phyloP scores from a whole-genome alignment of 2,888 invertebrate genomes.

The Oxycera nigricornis region DNA sequence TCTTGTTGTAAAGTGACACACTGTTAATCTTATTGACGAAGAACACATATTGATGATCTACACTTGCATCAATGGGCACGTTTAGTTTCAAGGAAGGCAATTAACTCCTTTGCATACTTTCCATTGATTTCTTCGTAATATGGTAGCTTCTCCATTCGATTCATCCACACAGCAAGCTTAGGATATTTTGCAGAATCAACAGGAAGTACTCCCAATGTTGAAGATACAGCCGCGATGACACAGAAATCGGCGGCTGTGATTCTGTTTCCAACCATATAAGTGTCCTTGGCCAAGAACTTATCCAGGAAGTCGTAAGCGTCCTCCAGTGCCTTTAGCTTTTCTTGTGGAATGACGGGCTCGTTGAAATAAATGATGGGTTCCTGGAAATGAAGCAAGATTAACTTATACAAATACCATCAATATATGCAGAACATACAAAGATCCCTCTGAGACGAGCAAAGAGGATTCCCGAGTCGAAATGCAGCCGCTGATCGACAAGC shows the following conservation, averaged over 20 bases:
- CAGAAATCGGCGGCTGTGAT: constrained; percentile 55
- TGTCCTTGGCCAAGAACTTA: constrained; percentile 46
- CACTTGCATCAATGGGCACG: no score
- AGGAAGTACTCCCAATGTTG: constrained; percentile 49
- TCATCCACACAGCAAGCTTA: constrained; percentile 53
- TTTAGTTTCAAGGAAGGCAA: no score
- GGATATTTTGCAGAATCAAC: constrained; percentile 52
- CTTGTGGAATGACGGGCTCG: not conserved
- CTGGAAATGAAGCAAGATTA: no score
- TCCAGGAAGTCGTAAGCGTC: constrained; percentile 49
- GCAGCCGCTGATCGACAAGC: constrained; percentile 57
- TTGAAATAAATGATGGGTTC: constrained; percentile 2
- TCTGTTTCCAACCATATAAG: constrained; percentile 50
- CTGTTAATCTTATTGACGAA: no score
- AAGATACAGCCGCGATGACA: constrained; percentile 51
- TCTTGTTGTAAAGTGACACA: no score
- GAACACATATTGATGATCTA: no score
- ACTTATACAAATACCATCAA: no score
- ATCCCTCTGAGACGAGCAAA: constrained; percentile 52
- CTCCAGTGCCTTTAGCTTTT: constrained; percentile 48
- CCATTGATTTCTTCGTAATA: constrained; percentile 55
- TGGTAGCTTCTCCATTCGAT: constrained; percentile 53
- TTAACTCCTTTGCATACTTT: constrained; percentile 47
- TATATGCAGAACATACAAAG: constrained; percentile 10
- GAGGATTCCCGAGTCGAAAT: constrained; percentile 58